A percentile compares a stretch with the other conserved stretches of the same genome.
Evolutionary conservation across 2,113 vertebrate species (phyloP).

Genomic region (Ibidorhyncha struthersii): DNA sequence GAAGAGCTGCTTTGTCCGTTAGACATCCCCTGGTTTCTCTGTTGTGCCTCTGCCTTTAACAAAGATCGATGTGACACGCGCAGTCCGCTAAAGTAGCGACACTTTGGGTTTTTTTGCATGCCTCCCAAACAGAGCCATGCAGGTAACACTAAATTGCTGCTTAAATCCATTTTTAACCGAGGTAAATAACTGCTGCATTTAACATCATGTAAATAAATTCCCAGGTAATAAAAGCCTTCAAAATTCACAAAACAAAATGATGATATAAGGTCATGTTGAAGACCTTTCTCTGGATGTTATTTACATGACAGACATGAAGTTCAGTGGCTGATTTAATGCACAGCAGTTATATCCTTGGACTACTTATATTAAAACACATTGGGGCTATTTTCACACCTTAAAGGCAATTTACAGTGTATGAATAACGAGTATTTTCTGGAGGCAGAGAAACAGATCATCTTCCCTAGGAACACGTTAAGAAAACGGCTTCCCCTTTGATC

Average conservation of each 20-base stretch:
- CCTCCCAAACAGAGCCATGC: neutral
- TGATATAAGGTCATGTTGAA: neutral
- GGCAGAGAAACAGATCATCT: neutral
- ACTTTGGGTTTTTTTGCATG: neutral
- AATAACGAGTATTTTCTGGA: neutral
- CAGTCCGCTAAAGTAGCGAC: rapidly evolving
- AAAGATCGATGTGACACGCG: neutral
- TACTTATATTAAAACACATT: neutral
- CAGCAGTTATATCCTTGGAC: neutral
- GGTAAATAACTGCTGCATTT: neutral
- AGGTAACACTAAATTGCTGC: neutral
- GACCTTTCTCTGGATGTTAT: neutral
- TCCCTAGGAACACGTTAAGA: neutral
- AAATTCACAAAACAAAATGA: neutral
- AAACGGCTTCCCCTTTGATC: neutral
- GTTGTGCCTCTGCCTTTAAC: neutral
- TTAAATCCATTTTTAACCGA: neutral
- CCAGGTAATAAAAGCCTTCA: neutral
- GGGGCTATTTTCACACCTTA: neutral
- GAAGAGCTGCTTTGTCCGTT: neutral
- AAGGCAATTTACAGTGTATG: neutral
- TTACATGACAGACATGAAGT: neutral
- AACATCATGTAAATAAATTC: neutral
- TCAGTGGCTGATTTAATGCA: neutral
- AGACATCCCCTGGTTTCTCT: neutral